Conservation (phyloP, 2,888 invertebrate genomes). For the Philhelius pedissequus region DNA sequence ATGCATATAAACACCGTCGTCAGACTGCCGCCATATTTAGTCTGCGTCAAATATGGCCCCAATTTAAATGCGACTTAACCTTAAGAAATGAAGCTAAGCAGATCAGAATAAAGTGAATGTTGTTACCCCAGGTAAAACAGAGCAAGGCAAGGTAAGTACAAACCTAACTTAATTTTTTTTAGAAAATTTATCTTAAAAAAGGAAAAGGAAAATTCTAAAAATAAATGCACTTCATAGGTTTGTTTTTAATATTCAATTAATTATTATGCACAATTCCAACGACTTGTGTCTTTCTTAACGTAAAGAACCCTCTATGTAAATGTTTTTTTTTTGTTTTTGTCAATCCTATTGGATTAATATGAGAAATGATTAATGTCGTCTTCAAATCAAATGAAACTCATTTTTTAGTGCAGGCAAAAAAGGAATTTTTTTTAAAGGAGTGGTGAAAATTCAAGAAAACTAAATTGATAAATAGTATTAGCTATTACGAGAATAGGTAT, state of each 20-base stretch:
- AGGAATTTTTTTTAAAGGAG: slow-evolving; percentile 15
- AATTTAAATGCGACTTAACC: slow-evolving; percentile 56
- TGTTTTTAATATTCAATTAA: slow-evolving; percentile 54
- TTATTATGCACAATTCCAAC: slow-evolving; percentile 24
- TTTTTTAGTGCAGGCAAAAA: slow-evolving; percentile 50
- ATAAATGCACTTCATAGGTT: not conserved
- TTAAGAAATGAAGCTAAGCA: slow-evolving; percentile 25
- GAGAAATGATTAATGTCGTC: slow-evolving; percentile 62
- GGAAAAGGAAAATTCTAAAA: not conserved
- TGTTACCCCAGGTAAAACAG: not conserved
- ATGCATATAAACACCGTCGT: not conserved
- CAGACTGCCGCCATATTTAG: slow-evolving; percentile 69
- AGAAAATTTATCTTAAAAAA: not conserved
- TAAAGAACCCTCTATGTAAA: not conserved
- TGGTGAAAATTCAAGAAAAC: not conserved
- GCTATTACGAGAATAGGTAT: too few relatives aligned
- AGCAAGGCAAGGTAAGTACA: not conserved
- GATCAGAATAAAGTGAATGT: slow-evolving; percentile 6
- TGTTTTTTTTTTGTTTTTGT: not conserved
- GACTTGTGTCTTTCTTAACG: not conserved
- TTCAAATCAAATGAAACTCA: slow-evolving; percentile 64
- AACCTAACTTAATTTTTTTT: not conserved
- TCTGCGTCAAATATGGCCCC: slow-evolving; percentile 60
- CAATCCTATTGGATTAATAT: not conserved
- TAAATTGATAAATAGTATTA: too few relatives aligned